Conservation (phyloP, 2,113 vertebrate genomes). For the Neolamprologus fasciatus region DNA sequence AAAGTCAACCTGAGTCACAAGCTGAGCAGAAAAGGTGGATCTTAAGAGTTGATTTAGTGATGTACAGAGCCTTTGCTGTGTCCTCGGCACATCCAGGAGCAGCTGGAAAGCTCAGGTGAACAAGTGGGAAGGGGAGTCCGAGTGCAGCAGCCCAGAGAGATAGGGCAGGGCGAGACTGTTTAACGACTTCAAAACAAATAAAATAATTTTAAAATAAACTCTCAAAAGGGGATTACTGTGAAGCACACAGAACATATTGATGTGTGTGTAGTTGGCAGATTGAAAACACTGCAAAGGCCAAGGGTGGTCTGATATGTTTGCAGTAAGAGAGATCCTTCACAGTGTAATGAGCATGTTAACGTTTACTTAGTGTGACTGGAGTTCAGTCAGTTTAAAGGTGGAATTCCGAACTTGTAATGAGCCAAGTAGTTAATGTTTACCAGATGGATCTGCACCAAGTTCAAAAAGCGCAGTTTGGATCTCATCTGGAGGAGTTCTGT, state of each 20-base stretch:
- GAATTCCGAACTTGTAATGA: neutral
- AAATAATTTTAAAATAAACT: neutral
- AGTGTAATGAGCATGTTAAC: neutral
- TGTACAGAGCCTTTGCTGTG: neutral
- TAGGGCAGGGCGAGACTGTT: neutral
- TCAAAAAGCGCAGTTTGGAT: neutral
- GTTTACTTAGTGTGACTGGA: neutral
- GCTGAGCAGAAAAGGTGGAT: neutral
- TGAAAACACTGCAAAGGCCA: neutral
- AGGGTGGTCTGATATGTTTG: neutral
- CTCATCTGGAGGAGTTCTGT: neutral
- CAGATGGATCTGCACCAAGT: neutral
- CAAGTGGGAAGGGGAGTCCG: neutral
- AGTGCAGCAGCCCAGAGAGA: neutral
- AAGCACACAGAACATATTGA: neutral
- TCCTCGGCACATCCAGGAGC: neutral
- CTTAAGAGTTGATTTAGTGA: neutral
- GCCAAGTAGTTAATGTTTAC: neutral
- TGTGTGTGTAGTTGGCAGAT: neutral
- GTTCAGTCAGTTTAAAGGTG: neutral
- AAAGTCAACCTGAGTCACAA: neutral
- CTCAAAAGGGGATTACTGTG: neutral
- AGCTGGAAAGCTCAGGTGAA: neutral
- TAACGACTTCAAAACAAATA: neutral
- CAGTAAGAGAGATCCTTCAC: neutral